Evolutionary conservation across 2,797 vertebrate species (phyloP).

Genomic region (Mus caroli): DNA sequence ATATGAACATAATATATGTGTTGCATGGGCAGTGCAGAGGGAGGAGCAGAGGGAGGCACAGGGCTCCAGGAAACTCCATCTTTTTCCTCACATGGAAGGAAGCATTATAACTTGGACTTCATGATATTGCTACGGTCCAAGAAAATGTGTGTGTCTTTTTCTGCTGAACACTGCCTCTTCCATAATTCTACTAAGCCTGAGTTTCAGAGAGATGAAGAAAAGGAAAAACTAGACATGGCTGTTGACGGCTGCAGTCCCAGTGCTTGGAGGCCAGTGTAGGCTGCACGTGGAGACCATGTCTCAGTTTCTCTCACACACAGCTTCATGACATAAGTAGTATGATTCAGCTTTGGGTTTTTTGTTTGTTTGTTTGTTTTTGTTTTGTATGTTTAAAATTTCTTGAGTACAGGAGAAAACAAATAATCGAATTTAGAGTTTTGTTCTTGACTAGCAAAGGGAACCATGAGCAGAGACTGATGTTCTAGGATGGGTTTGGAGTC

Average conservation of each 20-base stretch:
- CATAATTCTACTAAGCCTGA: constrained; percentile 26
- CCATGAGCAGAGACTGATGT: not conserved
- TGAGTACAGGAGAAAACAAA: not conserved
- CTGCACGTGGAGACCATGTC: not conserved
- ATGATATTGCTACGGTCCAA: not conserved
- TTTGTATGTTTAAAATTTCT: not conserved
- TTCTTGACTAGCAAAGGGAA: not conserved
- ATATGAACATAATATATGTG: not conserved
- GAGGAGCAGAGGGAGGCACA: not conserved
- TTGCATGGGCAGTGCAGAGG: not conserved
- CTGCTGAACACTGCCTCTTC: not conserved
- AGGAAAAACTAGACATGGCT: not conserved
- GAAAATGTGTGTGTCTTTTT: not conserved
- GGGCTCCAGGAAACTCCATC: not conserved
- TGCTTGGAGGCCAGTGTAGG: not conserved
- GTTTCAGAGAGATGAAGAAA: not conserved
- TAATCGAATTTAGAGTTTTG: not conserved
- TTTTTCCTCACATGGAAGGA: not conserved
- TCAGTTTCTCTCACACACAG: not conserved
- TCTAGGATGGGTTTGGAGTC: constrained; percentile 15
- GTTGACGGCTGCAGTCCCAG: not conserved
- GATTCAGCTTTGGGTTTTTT: not conserved
- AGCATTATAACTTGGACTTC: not conserved
- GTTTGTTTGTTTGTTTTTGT: not conserved
- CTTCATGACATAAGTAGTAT: not conserved